phyloP scores from a whole-genome alignment of 2,113 vertebrate species.

The Heteronetta atricapilla region DNA sequence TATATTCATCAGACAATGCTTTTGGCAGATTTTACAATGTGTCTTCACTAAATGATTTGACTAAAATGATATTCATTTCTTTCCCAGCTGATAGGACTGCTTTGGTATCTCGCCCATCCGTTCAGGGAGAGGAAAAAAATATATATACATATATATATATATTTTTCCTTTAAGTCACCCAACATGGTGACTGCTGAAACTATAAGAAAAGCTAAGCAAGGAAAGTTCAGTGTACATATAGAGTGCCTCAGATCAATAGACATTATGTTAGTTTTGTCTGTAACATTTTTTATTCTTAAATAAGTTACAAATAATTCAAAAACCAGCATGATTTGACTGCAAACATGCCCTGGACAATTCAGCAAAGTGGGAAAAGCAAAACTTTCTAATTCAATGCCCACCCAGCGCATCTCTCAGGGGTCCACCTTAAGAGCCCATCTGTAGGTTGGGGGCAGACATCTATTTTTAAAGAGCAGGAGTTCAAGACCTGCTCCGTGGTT shows the following conservation, averaged over 20 bases:
- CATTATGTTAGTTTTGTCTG: neutral
- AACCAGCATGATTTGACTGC: neutral
- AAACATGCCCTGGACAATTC: neutral
- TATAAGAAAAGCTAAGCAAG: neutral
- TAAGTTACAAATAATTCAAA: neutral
- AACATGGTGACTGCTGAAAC: neutral
- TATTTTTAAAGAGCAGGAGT: neutral
- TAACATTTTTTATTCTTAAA: neutral
- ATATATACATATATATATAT: no score
- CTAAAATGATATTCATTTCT: constrained; percentile 35
- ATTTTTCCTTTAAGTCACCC: constrained; percentile 44
- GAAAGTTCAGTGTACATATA: neutral
- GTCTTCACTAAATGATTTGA: neutral
- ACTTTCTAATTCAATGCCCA: neutral
- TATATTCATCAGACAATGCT: constrained; percentile 14
- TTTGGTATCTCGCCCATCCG: constrained; percentile 12
- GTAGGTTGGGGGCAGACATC: neutral
- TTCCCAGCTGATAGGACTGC: constrained; percentile 53
- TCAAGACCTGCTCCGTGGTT: neutral
- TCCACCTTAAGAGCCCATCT: accelerated
- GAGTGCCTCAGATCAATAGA: neutral
- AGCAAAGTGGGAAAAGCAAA: neutral
- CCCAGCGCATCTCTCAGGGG: accelerated
- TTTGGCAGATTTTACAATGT: constrained; percentile 17
- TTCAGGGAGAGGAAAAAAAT: neutral